These are phyloP conservation scores for Mycetomoellerius zeteki DNA, from an alignment of 1,140 invertebrate species.

Conservation along the genomic window DNA sequence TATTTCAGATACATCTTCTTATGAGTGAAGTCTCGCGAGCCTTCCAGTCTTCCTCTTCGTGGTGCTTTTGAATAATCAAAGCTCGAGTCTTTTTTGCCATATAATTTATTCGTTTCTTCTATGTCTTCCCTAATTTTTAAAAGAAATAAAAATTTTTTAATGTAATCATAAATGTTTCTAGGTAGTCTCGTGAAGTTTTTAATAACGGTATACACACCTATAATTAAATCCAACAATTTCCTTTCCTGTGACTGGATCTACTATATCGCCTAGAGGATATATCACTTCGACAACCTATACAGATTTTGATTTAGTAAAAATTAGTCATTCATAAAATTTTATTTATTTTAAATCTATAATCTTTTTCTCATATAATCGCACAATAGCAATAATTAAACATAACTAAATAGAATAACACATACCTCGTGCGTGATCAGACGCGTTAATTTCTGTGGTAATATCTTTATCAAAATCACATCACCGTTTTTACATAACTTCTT, in stretches of 20 bases:
- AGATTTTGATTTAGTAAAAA: conserved; percentile 32
- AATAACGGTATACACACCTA: conserved; percentile 83
- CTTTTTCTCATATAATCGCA: not conserved
- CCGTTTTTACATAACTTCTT: conserved; percentile 92
- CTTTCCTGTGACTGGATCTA: conserved; percentile 94
- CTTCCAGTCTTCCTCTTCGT: conserved; percentile 93
- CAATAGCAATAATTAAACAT: not conserved
- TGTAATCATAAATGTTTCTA: not conserved
- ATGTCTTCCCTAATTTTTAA: conserved; percentile 89
- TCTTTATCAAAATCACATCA: conserved; percentile 93
- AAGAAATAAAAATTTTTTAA: conserved; percentile 25
- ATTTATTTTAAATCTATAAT: not conserved
- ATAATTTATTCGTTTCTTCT: conserved; percentile 90
- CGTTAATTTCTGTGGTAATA: conserved; percentile 91
- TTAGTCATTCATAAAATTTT: not conserved
- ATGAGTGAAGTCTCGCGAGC: conserved; percentile 93
- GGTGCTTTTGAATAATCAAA: conserved; percentile 94
- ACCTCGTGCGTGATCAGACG: conserved; percentile 92
- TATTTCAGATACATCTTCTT: conserved; percentile 92
- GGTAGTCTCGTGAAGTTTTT: not conserved
- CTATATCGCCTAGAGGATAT: conserved; percentile 93
- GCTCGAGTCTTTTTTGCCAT: conserved; percentile 89
- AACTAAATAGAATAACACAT: conserved; percentile 17
- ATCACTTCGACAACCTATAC: conserved; percentile 91
- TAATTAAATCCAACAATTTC: conserved; percentile 91